Conservation (phyloP, 64 coral and sea anemone species). For the Trachythela sp. region DNA sequence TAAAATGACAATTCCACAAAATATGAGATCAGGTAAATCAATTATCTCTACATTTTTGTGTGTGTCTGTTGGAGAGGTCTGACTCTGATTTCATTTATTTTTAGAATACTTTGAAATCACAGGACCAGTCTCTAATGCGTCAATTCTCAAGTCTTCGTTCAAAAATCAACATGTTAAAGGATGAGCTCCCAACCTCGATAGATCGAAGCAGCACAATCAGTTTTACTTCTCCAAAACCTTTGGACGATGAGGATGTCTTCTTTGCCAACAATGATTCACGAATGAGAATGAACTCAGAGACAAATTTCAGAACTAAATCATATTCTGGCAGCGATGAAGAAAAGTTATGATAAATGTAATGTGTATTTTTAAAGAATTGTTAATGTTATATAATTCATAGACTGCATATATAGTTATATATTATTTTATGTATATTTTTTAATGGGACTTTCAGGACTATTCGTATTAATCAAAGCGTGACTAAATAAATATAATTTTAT, state of each 20-base stretch:
- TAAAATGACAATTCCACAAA: no score
- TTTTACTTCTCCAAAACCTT: neutral
- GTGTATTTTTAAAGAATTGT: neutral
- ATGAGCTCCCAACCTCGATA: neutral
- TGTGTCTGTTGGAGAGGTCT: no score
- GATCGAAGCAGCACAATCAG: neutral
- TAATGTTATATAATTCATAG: neutral
- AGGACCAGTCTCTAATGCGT: neutral
- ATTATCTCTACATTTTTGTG: no score
- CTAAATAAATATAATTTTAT: no score
- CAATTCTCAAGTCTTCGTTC: neutral
- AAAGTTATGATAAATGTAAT: neutral
- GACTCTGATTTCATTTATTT: no score
- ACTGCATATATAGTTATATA: no score
- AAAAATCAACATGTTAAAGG: conserved; percentile 1
- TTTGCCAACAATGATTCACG: neutral
- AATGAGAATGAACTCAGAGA: neutral
- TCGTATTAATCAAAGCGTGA: no score
- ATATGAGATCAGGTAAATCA: no score
- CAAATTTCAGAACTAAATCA: neutral
- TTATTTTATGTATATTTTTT: no score
- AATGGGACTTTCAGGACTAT: no score
- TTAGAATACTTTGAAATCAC: neutral
- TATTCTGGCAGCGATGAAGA: neutral
- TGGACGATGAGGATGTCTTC: neutral